Percentiles rank a stretch among this genome's conserved stretches.
phyloP scores from a whole-genome alignment of 2,888 invertebrate species.

The Ganaspis brasiliensis region DNA sequence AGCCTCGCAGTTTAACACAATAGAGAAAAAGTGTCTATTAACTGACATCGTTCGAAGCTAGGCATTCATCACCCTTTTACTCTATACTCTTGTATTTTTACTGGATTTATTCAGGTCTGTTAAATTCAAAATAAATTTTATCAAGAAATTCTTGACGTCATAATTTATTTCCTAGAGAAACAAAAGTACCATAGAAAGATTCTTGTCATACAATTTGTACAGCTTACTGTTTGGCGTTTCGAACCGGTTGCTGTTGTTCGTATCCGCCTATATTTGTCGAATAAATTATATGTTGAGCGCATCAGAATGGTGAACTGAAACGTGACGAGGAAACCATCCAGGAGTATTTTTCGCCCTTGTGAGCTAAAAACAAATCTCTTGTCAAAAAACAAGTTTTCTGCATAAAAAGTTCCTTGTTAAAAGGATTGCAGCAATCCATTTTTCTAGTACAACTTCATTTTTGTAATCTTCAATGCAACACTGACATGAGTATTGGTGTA shows the following conservation, averaged over 20 bases:
- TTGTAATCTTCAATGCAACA: constrained; percentile 11
- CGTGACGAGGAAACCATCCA: constrained; percentile 5
- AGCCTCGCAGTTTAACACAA: constrained; percentile 59
- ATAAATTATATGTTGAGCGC: constrained; percentile 67
- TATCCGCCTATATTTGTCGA: constrained; percentile 65
- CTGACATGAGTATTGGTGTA: background rate
- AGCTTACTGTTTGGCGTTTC: constrained; percentile 46
- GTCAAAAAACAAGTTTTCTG: background rate
- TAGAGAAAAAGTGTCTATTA: constrained; percentile 53
- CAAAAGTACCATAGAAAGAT: constrained; percentile 14
- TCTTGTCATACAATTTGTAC: constrained; percentile 44
- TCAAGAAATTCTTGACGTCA: too few relatives aligned
- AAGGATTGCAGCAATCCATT: background rate
- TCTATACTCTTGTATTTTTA: background rate
- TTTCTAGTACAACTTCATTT: background rate
- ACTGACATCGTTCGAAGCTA: constrained; percentile 25
- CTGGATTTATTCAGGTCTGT: background rate
- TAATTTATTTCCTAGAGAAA: constrained; percentile 17
- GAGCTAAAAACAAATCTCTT: background rate
- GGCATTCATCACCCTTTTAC: constrained; percentile 31
- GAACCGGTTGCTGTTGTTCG: constrained; percentile 53
- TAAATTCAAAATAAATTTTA: constrained; percentile 17
- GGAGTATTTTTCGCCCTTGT: background rate
- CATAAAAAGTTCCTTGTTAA: background rate
- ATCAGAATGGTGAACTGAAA: constrained; percentile 14